These are phyloP conservation scores for Butorides virescens DNA, from an alignment of 2,113 vertebrate species.

Conservation along the genomic window DNA sequence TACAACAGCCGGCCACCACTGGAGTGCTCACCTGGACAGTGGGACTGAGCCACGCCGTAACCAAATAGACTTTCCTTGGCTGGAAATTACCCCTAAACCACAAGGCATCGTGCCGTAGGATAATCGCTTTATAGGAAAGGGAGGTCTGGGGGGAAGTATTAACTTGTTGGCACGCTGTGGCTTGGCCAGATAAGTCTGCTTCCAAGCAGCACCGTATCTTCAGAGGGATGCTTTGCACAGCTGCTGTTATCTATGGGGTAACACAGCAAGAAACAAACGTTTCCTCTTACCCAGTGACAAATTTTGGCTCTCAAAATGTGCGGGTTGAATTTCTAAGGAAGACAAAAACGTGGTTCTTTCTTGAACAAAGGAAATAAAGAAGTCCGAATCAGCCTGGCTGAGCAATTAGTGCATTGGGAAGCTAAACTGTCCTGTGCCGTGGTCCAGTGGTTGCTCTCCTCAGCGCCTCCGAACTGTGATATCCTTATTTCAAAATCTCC, in stretches of 20 bases:
- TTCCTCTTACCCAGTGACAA: background rate
- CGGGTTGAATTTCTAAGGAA: background rate
- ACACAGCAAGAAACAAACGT: background rate
- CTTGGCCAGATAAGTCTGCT: background rate
- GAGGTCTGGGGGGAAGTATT: background rate
- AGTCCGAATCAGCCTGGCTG: background rate
- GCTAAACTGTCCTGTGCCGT: background rate
- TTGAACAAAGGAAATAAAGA: background rate
- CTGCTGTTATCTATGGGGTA: background rate
- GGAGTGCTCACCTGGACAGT: background rate
- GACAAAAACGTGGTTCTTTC: background rate
- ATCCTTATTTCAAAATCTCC: conserved; percentile 68
- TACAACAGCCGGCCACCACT: background rate
- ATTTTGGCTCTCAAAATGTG: background rate
- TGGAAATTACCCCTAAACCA: background rate
- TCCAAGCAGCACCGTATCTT: background rate
- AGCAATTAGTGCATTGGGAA: background rate
- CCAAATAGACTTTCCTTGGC: background rate
- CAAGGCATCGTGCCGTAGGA: fast-evolving
- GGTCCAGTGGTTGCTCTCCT: conserved; percentile 4
- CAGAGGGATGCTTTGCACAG: background rate
- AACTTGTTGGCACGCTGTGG: background rate
- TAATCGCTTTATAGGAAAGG: background rate
- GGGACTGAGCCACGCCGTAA: background rate
- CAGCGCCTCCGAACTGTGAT: conserved; percentile 2